Evolutionary conservation across 2,113 vertebrate species (phyloP).

Genomic region (Fulmarus glacialis): DNA sequence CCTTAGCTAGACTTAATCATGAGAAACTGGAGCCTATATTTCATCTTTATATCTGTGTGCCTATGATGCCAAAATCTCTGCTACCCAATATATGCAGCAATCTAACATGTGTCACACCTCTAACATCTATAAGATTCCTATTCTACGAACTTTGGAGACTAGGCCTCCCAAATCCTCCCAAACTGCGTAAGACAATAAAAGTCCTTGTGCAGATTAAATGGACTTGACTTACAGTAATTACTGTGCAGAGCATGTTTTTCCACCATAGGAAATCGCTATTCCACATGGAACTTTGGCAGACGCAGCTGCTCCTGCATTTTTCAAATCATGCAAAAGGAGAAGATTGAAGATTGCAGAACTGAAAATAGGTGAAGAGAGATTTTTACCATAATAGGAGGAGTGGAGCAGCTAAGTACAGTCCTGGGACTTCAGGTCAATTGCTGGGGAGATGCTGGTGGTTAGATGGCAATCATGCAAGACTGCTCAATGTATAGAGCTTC

Average conservation of each 20-base stretch:
- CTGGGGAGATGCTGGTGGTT: not conserved
- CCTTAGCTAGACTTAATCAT: not conserved
- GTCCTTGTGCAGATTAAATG: slow-evolving; percentile 36
- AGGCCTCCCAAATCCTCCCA: slow-evolving; percentile 15
- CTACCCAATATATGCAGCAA: slow-evolving; percentile 20
- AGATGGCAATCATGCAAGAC: not conserved
- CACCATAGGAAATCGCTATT: slow-evolving; percentile 67
- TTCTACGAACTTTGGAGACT: not conserved
- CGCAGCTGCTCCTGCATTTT: slow-evolving; percentile 6
- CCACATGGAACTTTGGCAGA: slow-evolving; percentile 66
- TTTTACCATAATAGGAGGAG: not conserved
- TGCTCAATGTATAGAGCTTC: not conserved
- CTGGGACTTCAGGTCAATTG: not conserved
- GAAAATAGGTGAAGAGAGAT: not conserved
- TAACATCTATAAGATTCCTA: not conserved
- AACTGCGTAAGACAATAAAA: slow-evolving; percentile 20
- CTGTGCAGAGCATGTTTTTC: slow-evolving; percentile 54
- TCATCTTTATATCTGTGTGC: not conserved
- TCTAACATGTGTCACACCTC: not conserved
- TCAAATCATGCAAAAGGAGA: slow-evolving; percentile 11
- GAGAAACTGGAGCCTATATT: slow-evolving; percentile 38
- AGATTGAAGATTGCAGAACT: not conserved
- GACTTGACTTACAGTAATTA: slow-evolving; percentile 59
- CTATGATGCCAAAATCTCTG: slow-evolving; percentile 27
- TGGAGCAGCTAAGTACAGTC: not conserved